These are phyloP conservation scores for Clivina fossor DNA, from an alignment of 2,888 invertebrate species.

Conservation along the genomic window DNA sequence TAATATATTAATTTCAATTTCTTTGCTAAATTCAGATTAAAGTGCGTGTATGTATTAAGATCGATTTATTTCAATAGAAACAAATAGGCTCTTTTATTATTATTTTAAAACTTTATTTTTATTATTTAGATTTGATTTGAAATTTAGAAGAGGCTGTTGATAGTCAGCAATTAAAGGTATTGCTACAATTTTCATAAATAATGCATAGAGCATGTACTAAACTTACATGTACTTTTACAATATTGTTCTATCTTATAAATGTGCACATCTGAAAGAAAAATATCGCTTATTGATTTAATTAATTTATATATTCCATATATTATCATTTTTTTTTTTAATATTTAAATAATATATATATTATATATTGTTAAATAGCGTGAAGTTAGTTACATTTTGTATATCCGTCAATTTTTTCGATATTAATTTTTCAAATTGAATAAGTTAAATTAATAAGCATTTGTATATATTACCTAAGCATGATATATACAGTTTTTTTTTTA, in stretches of 20 bases:
- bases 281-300: slow-evolving; percentile 28
- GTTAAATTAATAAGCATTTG: slow-evolving; percentile 23
- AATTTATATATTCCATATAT: slow-evolving; percentile 6
- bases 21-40: slow-evolving; percentile 24
- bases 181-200: slow-evolving; percentile 5
- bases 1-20: no score
- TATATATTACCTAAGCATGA: slow-evolving; percentile 28
- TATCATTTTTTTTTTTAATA: slow-evolving; percentile 5
- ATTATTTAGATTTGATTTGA: not conserved
- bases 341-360: no score
- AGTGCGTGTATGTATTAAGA: slow-evolving; percentile 13
- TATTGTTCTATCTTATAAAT: slow-evolving; percentile 3
- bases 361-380: no score
- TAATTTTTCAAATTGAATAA: not conserved
- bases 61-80: slow-evolving; percentile 25
- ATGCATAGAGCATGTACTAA: slow-evolving; percentile 2
- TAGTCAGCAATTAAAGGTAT: slow-evolving; percentile 14
- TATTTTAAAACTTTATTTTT: slow-evolving; percentile 30
- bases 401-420: not conserved
- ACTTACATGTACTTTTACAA: not conserved
- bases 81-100: slow-evolving; percentile 25
- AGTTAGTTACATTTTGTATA: no score
- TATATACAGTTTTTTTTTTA: not conserved
- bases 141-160: slow-evolving; percentile 1
- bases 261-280: slow-evolving; percentile 16